A percentile compares a stretch with the other conserved stretches of the same genome.
Conservation (phyloP, 2,113 vertebrate genomes). For the Malurus melanocephalus region DNA sequence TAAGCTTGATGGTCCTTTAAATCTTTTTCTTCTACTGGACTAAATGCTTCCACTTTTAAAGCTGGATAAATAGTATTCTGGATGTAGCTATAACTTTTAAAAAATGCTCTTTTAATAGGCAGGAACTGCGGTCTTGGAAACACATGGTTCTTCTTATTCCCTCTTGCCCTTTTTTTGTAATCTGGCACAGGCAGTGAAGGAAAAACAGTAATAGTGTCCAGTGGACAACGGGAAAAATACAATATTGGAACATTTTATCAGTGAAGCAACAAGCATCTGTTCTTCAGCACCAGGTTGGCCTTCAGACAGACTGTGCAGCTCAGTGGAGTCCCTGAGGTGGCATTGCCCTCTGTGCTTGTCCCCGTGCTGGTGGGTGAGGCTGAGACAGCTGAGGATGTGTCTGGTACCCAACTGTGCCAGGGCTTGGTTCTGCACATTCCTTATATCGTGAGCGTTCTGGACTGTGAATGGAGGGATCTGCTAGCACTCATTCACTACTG, state of each 20-base stretch:
- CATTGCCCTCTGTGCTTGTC: accelerated
- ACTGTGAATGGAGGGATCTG: not conserved
- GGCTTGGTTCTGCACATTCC: accelerated
- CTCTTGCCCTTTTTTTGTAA: constrained; percentile 3
- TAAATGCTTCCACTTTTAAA: not conserved
- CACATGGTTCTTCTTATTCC: constrained; percentile 18
- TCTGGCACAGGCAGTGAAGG: not conserved
- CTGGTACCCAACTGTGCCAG: accelerated
- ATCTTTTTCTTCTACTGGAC: not conserved
- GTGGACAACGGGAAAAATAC: not conserved
- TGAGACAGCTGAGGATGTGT: not conserved
- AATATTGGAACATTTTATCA: not conserved
- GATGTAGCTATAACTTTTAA: not conserved
- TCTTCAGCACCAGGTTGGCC: not conserved
- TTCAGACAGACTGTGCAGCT: not conserved
- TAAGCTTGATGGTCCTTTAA: not conserved
- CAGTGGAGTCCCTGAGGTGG: not conserved
- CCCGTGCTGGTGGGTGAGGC: not conserved
- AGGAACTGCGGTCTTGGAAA: constrained; percentile 17
- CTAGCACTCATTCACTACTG: not conserved
- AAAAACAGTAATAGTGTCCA: constrained; percentile 20
- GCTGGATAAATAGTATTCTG: not conserved
- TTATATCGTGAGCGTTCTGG: accelerated
- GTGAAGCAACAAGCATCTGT: not conserved
- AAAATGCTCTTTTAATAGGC: constrained; percentile 15